Conservation (phyloP, 2,797 vertebrate genomes). For the Pseudochaenichthys georgianus region DNA sequence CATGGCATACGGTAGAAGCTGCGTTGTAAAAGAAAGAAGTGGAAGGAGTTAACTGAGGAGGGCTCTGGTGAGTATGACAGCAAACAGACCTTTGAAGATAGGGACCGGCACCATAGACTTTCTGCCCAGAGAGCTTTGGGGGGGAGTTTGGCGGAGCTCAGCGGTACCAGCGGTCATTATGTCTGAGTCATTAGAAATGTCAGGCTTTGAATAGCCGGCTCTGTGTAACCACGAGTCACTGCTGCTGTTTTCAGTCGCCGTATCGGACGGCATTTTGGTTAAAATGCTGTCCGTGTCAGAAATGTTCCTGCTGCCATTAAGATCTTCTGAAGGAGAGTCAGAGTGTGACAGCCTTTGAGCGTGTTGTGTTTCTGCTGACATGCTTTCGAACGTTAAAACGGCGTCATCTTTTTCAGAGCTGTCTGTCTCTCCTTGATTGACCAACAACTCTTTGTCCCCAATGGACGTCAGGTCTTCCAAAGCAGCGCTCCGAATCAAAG, state of each 20-base stretch:
- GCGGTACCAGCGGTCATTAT: conserved; percentile 45
- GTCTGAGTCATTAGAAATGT: conserved; percentile 66
- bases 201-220: conserved; percentile 49
- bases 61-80: conserved; percentile 67
- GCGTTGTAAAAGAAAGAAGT: conserved; percentile 75
- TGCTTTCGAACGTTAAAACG: background rate
- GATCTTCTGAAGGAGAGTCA: conserved; percentile 32
- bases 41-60: conserved; percentile 76
- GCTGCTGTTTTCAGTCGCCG: conserved; percentile 42
- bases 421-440: conserved; percentile 4
- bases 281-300: conserved; percentile 31
- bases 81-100: conserved; percentile 85
- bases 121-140: conserved; percentile 74
- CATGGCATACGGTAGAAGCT: conserved; percentile 70
- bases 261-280: conserved; percentile 31
- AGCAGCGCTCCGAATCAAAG: conserved; percentile 76
- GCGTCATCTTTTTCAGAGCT: conserved; percentile 31
- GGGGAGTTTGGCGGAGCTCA: conserved; percentile 64
- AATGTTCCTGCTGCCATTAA: conserved; percentile 2
- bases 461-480: conserved; percentile 83
- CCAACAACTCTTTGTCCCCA: conserved; percentile 47
- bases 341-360: conserved; percentile 10
- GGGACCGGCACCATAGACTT: conserved; percentile 84
- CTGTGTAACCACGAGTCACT: conserved; percentile 50
- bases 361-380: background rate